phyloP scores from a whole-genome alignment of 2,888 invertebrate species.

The Halocaridina rubra region DNA sequence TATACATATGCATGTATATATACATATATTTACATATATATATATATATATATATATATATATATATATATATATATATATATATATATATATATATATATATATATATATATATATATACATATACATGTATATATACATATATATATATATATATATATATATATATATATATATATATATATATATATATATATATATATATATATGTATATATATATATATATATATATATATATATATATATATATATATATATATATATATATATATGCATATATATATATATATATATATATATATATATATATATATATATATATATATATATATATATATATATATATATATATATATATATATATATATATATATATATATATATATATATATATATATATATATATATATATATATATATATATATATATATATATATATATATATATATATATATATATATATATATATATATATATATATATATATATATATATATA shows the following conservation, averaged over 20 bases:
- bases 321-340: constrained; percentile 14
- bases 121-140: neutral
- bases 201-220: constrained; percentile 4
- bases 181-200: neutral
- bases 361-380: neutral
- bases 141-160: neutral
- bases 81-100: too few relatives aligned
- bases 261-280: neutral
- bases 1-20: too few relatives aligned
- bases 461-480: neutral
- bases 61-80: too few relatives aligned
- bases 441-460: neutral
- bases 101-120: too few relatives aligned
- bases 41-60: too few relatives aligned
- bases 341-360: constrained; percentile 3
- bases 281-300: neutral
- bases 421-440: neutral
- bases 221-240: constrained; percentile 16
- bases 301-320: constrained; percentile 11
- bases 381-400: neutral
- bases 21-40: too few relatives aligned
- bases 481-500: constrained; percentile 1
- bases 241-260: constrained; percentile 20
- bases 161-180: neutral
- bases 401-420: neutral